These are phyloP conservation scores for Stramonita haemastoma DNA, from an alignment of 2,888 invertebrate species.

Conservation along the genomic window DNA sequence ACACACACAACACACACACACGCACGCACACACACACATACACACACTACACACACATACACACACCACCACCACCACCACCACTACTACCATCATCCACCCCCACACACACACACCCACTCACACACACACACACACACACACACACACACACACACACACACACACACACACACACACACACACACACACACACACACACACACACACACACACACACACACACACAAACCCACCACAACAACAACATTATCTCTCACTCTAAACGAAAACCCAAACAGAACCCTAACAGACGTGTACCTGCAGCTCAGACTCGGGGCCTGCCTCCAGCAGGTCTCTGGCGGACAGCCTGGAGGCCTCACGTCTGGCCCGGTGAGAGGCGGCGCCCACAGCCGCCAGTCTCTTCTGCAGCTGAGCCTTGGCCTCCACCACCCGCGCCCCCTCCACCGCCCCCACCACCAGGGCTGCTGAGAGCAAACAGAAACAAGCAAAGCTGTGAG, in stretches of 20 bases:
- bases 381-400: background rate
- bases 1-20: no score
- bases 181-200: conserved; percentile 17
- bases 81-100: no score
- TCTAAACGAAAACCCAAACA: no score
- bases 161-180: background rate
- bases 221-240: background rate
- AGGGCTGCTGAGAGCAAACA: background rate
- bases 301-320: conserved; percentile 24
- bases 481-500: background rate
- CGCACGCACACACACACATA: no score
- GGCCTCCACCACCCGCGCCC: conserved; percentile 33
- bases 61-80: no score
- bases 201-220: background rate
- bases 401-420: conserved; percentile 23
- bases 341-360: conserved; percentile 30
- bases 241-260: background rate
- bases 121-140: no score
- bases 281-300: background rate
- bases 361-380: conserved; percentile 32
- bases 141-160: background rate
- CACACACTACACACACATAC: no score
- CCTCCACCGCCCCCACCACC: background rate
- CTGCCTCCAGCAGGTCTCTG: conserved; percentile 30
- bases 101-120: no score